Base-by-base conservation (phyloP, 2,797 vertebrate genomes). In the Morelia viridis region DNA sequence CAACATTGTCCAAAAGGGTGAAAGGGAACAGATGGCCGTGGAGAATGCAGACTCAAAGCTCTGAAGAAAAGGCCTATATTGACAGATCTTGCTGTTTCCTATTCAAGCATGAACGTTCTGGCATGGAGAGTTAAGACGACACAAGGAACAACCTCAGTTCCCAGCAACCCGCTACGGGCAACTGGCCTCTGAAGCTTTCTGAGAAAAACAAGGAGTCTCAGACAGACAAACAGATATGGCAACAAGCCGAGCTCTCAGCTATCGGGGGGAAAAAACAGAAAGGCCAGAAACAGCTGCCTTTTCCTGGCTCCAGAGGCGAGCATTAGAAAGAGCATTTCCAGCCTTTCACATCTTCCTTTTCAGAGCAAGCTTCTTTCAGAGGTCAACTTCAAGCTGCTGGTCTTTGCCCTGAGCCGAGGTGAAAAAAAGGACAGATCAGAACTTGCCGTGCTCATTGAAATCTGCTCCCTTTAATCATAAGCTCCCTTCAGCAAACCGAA, bases 21-120 rank as follows among this genome's bases (percentile, higher is more conserved):
- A 98, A 98, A 98, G 97, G 97, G 97, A 98, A 98, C 97, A 98
- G 98, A 98, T 97, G 98, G 97, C 98, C 96, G 96, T 97, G 97
- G 97, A 97, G 97, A 98, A 98, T 97, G 97, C 96, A 95, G 96
- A 95, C 97, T 97, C 95, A 97, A 96, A 97, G 97, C 97, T 95
- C 96, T 65, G 94, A 97, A 97, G 97, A 97, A 97, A 97, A 97
- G 96, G 96, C 94, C 93, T 92, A 96, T 94, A 97, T 97, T 97
- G 97, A 98, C 97, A 97, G 97, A 97, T 97, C 98, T 97, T 87
- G 96, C 97, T 97, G 97, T 97, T 97, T 97, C 96, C 96, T 96
- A 98, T 96, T 97, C 97, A 97, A 85, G 97, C 97, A 96, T 96
- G 96, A 97, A 97, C 95, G 93, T 96, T 96, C 96, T 96, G 96